Base-by-base conservation (phyloP, 2,113 vertebrate species). In the Cyprinodon variegatus region DNA sequence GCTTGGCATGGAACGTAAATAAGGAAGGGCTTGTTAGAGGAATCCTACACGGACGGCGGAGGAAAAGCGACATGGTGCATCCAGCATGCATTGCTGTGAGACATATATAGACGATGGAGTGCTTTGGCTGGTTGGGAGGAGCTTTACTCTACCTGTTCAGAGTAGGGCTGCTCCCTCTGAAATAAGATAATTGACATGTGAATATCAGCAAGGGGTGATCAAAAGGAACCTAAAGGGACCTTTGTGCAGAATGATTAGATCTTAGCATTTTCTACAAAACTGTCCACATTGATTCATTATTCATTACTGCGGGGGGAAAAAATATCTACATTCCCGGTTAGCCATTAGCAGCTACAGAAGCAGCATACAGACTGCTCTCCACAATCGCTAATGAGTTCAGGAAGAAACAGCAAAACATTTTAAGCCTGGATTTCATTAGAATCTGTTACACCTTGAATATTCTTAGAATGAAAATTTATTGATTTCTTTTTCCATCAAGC, bases 121-220 rank as follows among this genome's bases (percentile, higher is more conserved):
- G 79, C 70, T 85, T 77, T 85, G 83, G 79, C 78, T 86, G 72
- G 74, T 72, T 67, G 80, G 82, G 93, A 91, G 91, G 89, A 91
- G 86, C 79, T 87, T 68, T 93, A 93, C 92, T 91, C 94, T 94
- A 95, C 94, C 95, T 96, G 95, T 91, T 94, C 90, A 94, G 89
- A 89, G 93, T 89, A 89, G 92, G 91, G 86, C 88, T 93, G 91
- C 87, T 91, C 84, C 89, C 93, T 95, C 96, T 96, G 95, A 93
- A 96, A 96, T 93, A 89, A 94, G 90, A 95, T 79, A 67, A 92
- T 87, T 82, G 78, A 94, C 88, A 95, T 81, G 87, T 86, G 81
- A 91, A 82, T 75, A 91, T 93, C 91, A 94, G 90, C 84, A 88
- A 72, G 40, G 83, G 83, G 66, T 77, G 63, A 72, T 82, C 77